Conservation (phyloP, 2,888 invertebrate species). For the Diplazon laetatorius region DNA sequence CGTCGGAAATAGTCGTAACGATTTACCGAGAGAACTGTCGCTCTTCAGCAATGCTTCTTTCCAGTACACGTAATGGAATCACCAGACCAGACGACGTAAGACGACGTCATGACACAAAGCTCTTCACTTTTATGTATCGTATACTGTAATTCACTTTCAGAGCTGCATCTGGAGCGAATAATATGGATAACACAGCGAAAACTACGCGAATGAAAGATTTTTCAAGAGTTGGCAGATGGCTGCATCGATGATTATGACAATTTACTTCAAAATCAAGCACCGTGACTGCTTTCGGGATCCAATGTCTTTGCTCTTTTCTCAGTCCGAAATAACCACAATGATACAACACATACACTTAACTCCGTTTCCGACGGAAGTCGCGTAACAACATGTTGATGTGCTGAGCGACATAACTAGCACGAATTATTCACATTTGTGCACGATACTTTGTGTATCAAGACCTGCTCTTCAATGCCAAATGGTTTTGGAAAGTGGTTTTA, state of each 20-base stretch:
- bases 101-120: neutral
- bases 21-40: neutral
- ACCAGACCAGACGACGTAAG: neutral
- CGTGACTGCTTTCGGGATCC: conserved; percentile 33
- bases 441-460: no score
- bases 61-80: conserved; percentile 17
- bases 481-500: no score
- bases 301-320: no score
- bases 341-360: no score
- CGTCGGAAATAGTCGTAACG: neutral
- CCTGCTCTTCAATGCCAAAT: no score
- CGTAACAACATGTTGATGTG: no score
- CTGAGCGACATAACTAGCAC: no score
- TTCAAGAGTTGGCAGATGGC: neutral
- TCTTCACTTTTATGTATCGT: conserved; percentile 1
- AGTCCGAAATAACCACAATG: no score
- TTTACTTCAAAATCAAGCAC: conserved; percentile 41
- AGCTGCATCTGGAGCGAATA: neutral
- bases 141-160: conserved; percentile 13
- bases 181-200: neutral
- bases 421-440: no score
- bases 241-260: conserved; percentile 45
- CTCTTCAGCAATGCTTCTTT: neutral
- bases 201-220: conserved; percentile 14
- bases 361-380: no score